Conservation (phyloP, 1,140 invertebrate genomes). For the Atta cephalotes region DNA sequence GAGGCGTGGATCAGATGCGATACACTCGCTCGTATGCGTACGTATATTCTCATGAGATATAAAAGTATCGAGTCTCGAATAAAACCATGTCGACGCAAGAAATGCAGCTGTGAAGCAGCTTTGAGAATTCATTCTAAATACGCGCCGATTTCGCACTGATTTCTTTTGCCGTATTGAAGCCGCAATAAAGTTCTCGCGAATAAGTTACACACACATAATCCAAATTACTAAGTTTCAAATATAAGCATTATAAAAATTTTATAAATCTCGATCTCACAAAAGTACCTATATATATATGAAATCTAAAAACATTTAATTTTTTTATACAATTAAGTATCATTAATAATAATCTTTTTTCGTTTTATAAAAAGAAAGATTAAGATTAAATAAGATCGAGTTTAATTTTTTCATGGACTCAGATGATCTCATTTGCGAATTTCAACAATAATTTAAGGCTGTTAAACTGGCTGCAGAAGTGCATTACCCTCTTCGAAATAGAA, state of each 20-base stretch:
- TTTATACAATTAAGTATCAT: background rate
- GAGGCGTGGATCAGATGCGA: slow-evolving; percentile 49
- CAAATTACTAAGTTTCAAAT: background rate
- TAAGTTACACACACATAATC: background rate
- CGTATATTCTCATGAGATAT: background rate
- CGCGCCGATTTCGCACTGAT: background rate
- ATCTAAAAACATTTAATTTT: background rate
- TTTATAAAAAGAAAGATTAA: background rate
- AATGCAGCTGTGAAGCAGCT: slow-evolving; percentile 54
- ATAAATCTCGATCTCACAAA: background rate
- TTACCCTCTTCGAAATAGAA: slow-evolving; percentile 38
- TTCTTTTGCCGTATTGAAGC: background rate
- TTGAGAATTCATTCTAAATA: slow-evolving; percentile 49
- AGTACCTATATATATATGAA: background rate
- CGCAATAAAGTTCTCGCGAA: background rate
- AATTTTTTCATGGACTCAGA: background rate
- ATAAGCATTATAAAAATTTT: background rate
- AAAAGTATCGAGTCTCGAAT: slow-evolving; percentile 54
- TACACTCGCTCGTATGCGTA: background rate
- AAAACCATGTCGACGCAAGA: slow-evolving; percentile 45
- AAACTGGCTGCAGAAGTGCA: slow-evolving; percentile 9
- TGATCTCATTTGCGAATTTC: background rate
- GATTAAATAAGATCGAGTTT: background rate
- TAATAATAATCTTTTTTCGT: background rate
- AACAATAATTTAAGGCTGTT: background rate